Evolutionary conservation across 2,888 invertebrate species (phyloP).

Genomic region (Ditula angustiorana): DNA sequence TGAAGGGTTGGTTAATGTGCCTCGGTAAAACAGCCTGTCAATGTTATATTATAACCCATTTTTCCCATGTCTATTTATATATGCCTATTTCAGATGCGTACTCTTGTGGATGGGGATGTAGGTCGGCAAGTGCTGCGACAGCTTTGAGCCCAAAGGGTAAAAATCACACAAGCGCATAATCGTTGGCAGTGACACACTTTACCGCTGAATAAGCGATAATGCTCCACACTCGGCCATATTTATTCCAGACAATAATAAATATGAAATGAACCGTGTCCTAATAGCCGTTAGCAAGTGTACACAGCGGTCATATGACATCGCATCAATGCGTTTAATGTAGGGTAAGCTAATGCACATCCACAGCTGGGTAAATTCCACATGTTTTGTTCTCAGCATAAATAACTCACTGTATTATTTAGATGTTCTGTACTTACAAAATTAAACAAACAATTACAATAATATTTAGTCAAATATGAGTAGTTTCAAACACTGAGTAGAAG

Average conservation of each 20-base stretch:
- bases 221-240: slow-evolving; percentile 59
- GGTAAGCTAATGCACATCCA: slow-evolving; percentile 46
- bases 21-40: too few species aligned
- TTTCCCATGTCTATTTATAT: background rate
- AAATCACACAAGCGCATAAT: slow-evolving; percentile 68
- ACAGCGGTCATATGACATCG: slow-evolving; percentile 42
- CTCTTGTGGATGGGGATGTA: slow-evolving; percentile 39
- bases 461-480: too few species aligned
- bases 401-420: background rate
- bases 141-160: slow-evolving; percentile 61
- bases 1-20: too few species aligned
- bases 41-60: too few species aligned
- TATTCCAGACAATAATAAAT: slow-evolving; percentile 67
- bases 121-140: slow-evolving; percentile 56
- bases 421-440: too few species aligned
- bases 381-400: background rate
- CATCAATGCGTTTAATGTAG: slow-evolving; percentile 49
- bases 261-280: slow-evolving; percentile 57
- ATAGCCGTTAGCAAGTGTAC: slow-evolving; percentile 44
- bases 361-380: slow-evolving; percentile 39
- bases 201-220: slow-evolving; percentile 68
- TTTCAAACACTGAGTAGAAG: too few species aligned
- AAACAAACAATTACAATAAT: too few species aligned
- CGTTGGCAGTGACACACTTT: slow-evolving; percentile 77
- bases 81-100: background rate